A percentile compares a stretch with the other conserved stretches of the same genome.
Evolutionary conservation across 2,113 vertebrate species (phyloP).

Genomic region (Neolamprologus falcicula): DNA sequence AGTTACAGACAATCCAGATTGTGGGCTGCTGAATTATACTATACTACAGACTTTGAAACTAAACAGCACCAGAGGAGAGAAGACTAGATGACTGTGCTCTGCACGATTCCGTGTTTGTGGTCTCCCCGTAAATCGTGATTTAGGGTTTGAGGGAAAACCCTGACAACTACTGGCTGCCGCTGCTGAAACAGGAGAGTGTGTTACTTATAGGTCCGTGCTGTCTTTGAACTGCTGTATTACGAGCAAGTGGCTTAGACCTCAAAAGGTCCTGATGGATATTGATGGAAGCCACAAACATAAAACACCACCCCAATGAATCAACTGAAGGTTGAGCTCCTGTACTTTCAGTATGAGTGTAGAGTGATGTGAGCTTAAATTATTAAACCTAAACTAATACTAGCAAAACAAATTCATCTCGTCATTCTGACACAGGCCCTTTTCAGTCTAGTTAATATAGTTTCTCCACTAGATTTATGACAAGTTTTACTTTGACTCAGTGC

Average conservation of each 20-base stretch:
- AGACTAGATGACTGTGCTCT: background rate
- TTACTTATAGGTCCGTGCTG: constrained; percentile 6
- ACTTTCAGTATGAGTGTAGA: background rate
- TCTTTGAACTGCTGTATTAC: constrained; percentile 10
- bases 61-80: background rate
- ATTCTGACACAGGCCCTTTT: background rate
- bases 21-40: constrained; percentile 42
- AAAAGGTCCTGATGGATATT: background rate
- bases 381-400: background rate
- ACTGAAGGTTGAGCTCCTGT: background rate
- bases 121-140: constrained; percentile 31
- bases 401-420: background rate
- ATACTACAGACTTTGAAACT: constrained; percentile 14
- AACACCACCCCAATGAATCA: constrained; percentile 1
- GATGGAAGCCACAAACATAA: constrained; percentile 22
- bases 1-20: constrained; percentile 45
- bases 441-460: background rate
- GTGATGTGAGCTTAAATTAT: background rate
- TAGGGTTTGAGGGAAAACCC: constrained; percentile 24
- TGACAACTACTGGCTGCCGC: constrained; percentile 15
- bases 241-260: background rate
- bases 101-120: constrained; percentile 16
- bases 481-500: background rate
- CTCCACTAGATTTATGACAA: background rate
- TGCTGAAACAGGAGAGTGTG: constrained; percentile 39